Percentiles rank a stretch among this genome's conserved stretches.
These are phyloP conservation scores for Helicoverpa zea DNA, from an alignment of 1,140 invertebrate species.

Conservation along the genomic window DNA sequence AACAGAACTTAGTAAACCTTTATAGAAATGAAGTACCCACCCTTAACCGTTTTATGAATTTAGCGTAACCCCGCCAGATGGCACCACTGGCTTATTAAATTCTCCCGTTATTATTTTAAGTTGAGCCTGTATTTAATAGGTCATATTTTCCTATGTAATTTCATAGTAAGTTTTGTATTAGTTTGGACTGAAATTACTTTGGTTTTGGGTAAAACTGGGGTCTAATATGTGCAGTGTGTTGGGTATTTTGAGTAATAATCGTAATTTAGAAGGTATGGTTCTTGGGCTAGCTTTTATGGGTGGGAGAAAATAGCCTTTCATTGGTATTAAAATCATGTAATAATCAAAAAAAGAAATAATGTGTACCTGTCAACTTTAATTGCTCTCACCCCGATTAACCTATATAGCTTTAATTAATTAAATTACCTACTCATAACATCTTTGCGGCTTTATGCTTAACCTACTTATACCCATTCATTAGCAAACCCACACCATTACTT, in stretches of 20 bases:
- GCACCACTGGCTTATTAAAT: constrained; percentile 38
- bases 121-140: constrained; percentile 21
- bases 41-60: constrained; percentile 36
- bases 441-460: neutral
- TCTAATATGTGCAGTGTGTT: neutral
- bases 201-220: neutral
- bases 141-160: constrained; percentile 38
- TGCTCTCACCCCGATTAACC: too few relatives aligned
- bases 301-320: too few relatives aligned
- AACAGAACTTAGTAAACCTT: constrained; percentile 30
- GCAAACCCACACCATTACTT: neutral
- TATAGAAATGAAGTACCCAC: constrained; percentile 19
- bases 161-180: constrained; percentile 38
- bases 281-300: neutral
- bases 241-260: neutral
- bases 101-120: constrained; percentile 35
- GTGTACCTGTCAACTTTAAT: too few relatives aligned
- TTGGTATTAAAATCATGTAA: too few relatives aligned
- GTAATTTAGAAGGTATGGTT: neutral
- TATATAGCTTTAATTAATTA: too few relatives aligned
- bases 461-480: neutral
- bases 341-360: too few relatives aligned
- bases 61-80: constrained; percentile 35
- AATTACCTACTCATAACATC: too few relatives aligned
- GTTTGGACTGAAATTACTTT: constrained; percentile 13